Conservation (phyloP, 2,888 invertebrate species). For the Orthonevra nobilis region DNA sequence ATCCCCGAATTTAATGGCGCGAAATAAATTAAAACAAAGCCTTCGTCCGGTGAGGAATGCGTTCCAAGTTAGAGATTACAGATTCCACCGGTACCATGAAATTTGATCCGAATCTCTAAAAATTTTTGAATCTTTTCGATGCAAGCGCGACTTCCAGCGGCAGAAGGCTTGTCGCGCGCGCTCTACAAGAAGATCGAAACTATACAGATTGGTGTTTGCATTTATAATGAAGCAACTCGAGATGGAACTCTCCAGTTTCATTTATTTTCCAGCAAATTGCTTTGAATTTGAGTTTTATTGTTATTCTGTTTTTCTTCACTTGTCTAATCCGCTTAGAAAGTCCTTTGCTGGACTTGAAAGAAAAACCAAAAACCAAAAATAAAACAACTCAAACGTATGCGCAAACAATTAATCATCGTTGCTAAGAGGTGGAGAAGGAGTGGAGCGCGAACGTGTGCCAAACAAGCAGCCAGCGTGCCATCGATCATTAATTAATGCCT, state of each 20-base stretch:
- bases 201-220: constrained; percentile 26
- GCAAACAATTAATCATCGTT: constrained; percentile 51
- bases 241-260: constrained; percentile 4
- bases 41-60: not conserved
- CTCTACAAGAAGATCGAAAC: constrained; percentile 24
- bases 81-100: constrained; percentile 39
- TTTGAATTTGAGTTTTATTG: constrained; percentile 2
- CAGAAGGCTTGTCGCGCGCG: too few relatives aligned
- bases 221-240: constrained; percentile 3
- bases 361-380: too few relatives aligned
- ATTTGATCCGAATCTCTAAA: constrained; percentile 36
- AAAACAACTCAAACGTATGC: constrained; percentile 11
- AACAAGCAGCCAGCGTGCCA: constrained; percentile 13
- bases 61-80: constrained; percentile 22
- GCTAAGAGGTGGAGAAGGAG: constrained; percentile 12
- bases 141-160: too few relatives aligned
- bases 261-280: constrained; percentile 44
- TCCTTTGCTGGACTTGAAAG: constrained; percentile 29
- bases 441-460: too few relatives aligned
- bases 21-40: constrained; percentile 54
- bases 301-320: too few relatives aligned
- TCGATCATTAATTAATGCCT: constrained; percentile 60
- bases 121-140: too few relatives aligned
- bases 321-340: constrained; percentile 43
- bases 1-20: constrained; percentile 51